Conservation (phyloP, 2,113 vertebrate genomes). For the Cryptomyrus ogoouensis region DNA sequence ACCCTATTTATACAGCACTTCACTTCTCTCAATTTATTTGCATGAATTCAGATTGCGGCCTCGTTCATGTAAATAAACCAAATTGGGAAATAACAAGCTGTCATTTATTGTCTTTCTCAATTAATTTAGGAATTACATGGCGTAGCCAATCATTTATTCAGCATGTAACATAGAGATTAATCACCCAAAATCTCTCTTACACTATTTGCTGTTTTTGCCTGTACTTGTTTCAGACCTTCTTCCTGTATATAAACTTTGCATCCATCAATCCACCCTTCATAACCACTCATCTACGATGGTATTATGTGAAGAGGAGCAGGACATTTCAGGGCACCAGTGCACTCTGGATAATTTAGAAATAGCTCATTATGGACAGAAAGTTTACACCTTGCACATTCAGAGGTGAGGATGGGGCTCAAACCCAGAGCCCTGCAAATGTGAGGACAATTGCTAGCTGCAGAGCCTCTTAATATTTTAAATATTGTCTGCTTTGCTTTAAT, state of each 20-base stretch:
- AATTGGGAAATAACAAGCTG: background rate
- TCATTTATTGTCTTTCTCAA: background rate
- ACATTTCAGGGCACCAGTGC: background rate
- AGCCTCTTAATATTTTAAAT: background rate
- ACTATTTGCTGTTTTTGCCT: background rate
- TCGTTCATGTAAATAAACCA: constrained; percentile 13
- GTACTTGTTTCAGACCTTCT: background rate
- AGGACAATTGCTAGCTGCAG: background rate
- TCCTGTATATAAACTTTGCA: background rate
- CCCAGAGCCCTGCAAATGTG: background rate
- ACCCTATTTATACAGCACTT: background rate
- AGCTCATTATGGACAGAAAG: background rate
- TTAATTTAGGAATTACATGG: background rate
- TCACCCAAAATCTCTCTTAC: background rate
- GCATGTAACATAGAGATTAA: background rate
- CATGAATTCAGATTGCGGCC: background rate
- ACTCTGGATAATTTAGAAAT: background rate
- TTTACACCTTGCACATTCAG: background rate
- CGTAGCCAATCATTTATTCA: background rate
- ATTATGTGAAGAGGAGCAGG: background rate
- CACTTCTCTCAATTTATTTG: background rate
- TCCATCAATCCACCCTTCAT: background rate
- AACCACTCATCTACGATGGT: background rate
- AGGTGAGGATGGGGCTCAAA: background rate
- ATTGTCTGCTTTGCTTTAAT: background rate